phyloP scores from a whole-genome alignment of 1,140 invertebrate species.

The Ips typographus region DNA sequence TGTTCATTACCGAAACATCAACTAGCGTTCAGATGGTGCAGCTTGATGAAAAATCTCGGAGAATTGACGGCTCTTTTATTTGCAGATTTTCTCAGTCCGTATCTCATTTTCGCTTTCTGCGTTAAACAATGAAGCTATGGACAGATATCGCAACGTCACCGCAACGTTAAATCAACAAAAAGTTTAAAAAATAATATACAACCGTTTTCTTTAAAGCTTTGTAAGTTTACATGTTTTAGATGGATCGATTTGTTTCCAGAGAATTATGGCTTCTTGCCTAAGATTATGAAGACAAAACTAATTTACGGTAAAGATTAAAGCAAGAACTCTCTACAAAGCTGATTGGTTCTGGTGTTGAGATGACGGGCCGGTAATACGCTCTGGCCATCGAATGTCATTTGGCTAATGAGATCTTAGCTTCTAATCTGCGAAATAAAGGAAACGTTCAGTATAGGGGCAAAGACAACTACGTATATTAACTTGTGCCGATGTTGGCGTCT shows the following conservation, averaged over 20 bases:
- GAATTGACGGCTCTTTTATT: conserved; percentile 53
- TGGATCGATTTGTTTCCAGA: too few relatives aligned
- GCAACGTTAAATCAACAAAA: background rate
- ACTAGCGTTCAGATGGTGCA: conserved; percentile 47
- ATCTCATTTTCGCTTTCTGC: conserved; percentile 48
- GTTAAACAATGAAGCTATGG: conserved; percentile 48
- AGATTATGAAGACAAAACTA: too few relatives aligned
- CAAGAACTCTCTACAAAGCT: background rate
- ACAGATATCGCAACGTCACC: conserved; percentile 3
- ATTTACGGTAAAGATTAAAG: too few relatives aligned
- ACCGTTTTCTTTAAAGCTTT: background rate
- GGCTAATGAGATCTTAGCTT: conserved; percentile 46
- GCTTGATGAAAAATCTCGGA: conserved; percentile 52
- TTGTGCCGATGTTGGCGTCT: too few relatives aligned
- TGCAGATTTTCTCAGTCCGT: conserved; percentile 51
- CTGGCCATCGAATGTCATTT: conserved; percentile 48
- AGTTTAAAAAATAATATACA: background rate
- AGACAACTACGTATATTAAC: too few relatives aligned
- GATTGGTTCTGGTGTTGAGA: conserved; percentile 28
- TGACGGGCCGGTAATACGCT: conserved; percentile 39
- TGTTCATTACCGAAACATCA: conserved; percentile 53
- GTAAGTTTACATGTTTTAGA: background rate
- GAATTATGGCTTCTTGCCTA: too few relatives aligned
- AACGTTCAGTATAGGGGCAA: background rate
- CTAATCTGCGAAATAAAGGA: conserved; percentile 41